phyloP scores from a whole-genome alignment of 2,888 invertebrate species.

The Ischnus inquisitorius region DNA sequence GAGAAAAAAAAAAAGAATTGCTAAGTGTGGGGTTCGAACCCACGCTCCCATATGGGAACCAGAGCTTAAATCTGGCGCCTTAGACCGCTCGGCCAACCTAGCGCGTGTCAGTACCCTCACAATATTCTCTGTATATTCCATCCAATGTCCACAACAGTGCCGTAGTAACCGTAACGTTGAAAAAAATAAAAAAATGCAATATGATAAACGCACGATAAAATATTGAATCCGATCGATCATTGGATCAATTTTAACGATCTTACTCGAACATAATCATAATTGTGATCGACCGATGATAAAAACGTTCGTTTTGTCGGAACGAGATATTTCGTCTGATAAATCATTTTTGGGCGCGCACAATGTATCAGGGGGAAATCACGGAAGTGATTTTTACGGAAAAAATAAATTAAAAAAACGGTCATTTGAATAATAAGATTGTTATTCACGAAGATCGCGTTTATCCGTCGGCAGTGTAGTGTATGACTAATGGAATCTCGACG shows the following conservation, averaged over 20 bases:
- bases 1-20: slow-evolving; percentile 82
- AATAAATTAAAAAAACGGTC: slow-evolving; percentile 64
- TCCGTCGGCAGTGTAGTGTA: slow-evolving; percentile 31
- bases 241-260: slow-evolving; percentile 4
- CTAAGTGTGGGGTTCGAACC: slow-evolving; percentile 90
- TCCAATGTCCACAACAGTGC: neutral
- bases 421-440: slow-evolving; percentile 78
- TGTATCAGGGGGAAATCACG: slow-evolving; percentile 68
- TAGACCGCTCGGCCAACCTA: slow-evolving; percentile 91
- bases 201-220: slow-evolving; percentile 25
- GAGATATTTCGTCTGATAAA: slow-evolving; percentile 31
- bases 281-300: slow-evolving; percentile 47
- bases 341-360: slow-evolving; percentile 2
- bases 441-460: slow-evolving; percentile 70
- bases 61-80: slow-evolving; percentile 91
- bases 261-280: slow-evolving; percentile 15
- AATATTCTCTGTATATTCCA: neutral
- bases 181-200: neutral
- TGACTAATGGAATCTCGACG: slow-evolving; percentile 60
- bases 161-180: neutral
- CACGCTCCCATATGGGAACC: slow-evolving; percentile 89
- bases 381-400: slow-evolving; percentile 66
- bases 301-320: slow-evolving; percentile 25
- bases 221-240: slow-evolving; percentile 43
- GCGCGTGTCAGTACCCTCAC: slow-evolving; percentile 75